These are phyloP conservation scores for Crepidodera aurea DNA, from an alignment of 2,888 invertebrate genomes.

Conservation along the genomic window DNA sequence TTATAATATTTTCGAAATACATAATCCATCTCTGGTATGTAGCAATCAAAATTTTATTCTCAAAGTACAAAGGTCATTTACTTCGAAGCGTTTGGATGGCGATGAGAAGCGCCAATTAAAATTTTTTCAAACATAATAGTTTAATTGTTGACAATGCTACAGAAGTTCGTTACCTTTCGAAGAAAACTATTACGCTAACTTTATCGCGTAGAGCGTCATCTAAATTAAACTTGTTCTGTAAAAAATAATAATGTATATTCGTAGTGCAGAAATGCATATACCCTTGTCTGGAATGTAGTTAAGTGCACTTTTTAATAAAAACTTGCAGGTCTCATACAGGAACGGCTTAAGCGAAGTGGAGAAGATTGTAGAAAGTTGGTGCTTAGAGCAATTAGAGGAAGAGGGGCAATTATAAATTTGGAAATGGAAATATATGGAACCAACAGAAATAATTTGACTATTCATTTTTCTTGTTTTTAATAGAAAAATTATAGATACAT, in stretches of 20 bases:
- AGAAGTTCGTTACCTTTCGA: constrained; percentile 20
- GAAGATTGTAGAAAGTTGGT: no score
- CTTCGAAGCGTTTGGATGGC: not conserved
- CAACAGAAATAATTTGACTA: no score
- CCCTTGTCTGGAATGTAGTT: constrained; percentile 43
- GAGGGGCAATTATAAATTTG: no score
- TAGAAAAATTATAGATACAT: no score
- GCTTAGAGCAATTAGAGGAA: no score
- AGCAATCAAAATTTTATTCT: no score
- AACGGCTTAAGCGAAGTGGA: constrained; percentile 5
- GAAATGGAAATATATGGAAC: no score
- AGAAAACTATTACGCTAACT: constrained; percentile 16
- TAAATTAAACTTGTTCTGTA: constrained; percentile 43
- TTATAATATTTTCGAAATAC: no score
- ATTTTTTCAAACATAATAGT: constrained; percentile 12
- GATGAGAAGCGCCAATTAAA: constrained; percentile 10
- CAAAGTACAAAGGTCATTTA: constrained; percentile 7
- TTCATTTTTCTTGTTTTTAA: no score
- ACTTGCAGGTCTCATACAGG: constrained; percentile 22
- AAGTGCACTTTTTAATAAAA: constrained; percentile 41
- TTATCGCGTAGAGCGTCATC: constrained; percentile 34
- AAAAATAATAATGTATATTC: constrained; percentile 42
- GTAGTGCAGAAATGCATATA: constrained; percentile 44
- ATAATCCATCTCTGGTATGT: no score
- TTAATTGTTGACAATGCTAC: constrained; percentile 20